Evolutionary conservation across 2,888 invertebrate species (phyloP), one percentile per base, ranked within the genome.

Genomic region (Zootermopsis nevadensis): DNA sequence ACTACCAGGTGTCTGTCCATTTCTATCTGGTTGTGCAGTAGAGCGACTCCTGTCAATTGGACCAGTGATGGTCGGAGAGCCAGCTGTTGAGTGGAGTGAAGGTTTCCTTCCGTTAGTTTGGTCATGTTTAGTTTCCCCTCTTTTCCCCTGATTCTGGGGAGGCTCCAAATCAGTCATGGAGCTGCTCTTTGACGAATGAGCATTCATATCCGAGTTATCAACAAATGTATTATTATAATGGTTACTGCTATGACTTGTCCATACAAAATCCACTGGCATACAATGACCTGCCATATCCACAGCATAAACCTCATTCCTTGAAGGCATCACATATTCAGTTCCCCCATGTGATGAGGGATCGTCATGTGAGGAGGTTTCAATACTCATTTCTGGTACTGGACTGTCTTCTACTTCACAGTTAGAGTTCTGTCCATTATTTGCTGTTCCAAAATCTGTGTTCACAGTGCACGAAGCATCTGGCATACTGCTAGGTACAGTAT

Each of bases 271-370:
- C 4, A 83, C 72, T 55, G 83, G 79, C 30, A 80, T n/a, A 55
- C 69, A 80, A 33, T 72, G 38, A 22, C 83, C 83, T 35, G 33
- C 31, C 67, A 69, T 42, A 72, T 83, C 80, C 0, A 80, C 80
- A 27, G 83, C 83, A 80, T 80, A 83, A 33, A 83, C 48, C 19
- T 77, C 33, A 24, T 33, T 69, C 27, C n/a, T 35, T 35, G 74
- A 38, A 69, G 12, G 12, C 30, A 30, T 10, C n/a, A 66, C 27
- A 66, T 66, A n/a, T 30, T 66, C 66, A 66, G 7, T 15, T 27
- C 12, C 6, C 15, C 7, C 66, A 66, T 1, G 15, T n/a, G 66
- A 8, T 3, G 2, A 10, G 19, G 66, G 27, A 0, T 27, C 66
- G n/a, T 30, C 66, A 66, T 66, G n/a, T 66, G 30, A 30, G 10